Evolutionary conservation across 2,888 invertebrate genomes (phyloP), one percentile per base, ranked within the genome.

Genomic region (Napeogenes sylphis): DNA sequence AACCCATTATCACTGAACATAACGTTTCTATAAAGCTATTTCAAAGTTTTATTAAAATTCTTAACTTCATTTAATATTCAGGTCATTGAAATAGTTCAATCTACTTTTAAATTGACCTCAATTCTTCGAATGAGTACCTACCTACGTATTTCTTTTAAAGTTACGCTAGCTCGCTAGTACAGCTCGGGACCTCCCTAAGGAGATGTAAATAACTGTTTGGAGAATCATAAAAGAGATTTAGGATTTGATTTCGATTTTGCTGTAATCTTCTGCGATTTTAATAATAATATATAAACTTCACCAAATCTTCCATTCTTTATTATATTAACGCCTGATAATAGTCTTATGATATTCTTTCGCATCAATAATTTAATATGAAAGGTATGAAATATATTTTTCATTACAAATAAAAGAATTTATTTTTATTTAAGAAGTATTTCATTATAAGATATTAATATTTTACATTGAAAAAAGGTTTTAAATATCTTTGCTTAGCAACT

Each of bases 161-260:
- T 30, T 51, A 30, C 30, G 8, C 10, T n/a, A 13, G 51, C 51
- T 47, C n/a, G 13, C 6, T 14, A 47, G 47, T 30, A 30, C 30
- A 51, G 8, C 30, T 21, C 51, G 51, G 51, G 2, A 3, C 30
- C 12, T 51, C 51, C 51, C 51, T 8, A 51, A 51, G 51, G 51
- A n/a, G n/a, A n/a, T n/a, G n/a, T 51, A 30, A 51, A 51, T 30
- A 30, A 12, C 51, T 51, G 30, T 51, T 30, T n/a, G 51, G 30
- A 30, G 51, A 51, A 51, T 10, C 42, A 51, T 51, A 51, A 51
- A 51, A 51, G 30, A 30, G 51, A 51, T 51, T 51, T 30, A 51
- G 6, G 51, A 51, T 30, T 30, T 10, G n/a, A 51, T 51, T 6
- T 51, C 30, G 51, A 30, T 30, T n/a, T 51, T 30, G 4, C 21